These are phyloP conservation scores for Pemphigus obesinymphae DNA, from an alignment of 1,140 invertebrate genomes.

Conservation along the genomic window DNA sequence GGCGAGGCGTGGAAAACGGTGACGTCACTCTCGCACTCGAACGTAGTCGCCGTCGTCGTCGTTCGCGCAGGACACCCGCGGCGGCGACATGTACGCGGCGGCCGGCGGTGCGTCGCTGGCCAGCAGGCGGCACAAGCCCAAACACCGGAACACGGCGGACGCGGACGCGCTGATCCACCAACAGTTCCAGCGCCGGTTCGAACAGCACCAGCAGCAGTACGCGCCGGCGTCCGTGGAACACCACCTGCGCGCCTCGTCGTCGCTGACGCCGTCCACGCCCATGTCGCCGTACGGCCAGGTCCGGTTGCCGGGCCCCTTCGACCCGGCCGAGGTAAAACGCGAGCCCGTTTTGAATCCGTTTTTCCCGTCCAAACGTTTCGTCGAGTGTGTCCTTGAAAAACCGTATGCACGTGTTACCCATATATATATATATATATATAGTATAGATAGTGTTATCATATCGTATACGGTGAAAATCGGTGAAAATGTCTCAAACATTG, in stretches of 20 bases:
- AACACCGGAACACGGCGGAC: constrained; percentile 45
- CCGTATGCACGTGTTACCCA: background rate
- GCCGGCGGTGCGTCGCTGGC: constrained; percentile 67
- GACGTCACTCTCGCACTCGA: constrained; percentile 50
- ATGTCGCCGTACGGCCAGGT: constrained; percentile 40
- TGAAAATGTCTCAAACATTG: too few species aligned
- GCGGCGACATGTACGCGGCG: constrained; percentile 62
- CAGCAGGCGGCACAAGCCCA: constrained; percentile 55
- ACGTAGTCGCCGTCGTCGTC: background rate
- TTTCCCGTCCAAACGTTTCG: background rate
- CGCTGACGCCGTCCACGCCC: constrained; percentile 20
- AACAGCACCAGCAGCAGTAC: constrained; percentile 48
- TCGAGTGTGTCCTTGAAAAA: background rate
- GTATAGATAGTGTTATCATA: background rate
- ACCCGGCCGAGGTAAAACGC: constrained; percentile 43
- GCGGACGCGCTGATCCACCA: constrained; percentile 46
- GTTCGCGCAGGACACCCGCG: background rate
- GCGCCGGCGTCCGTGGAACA: constrained; percentile 45
- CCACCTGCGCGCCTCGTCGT: constrained; percentile 38
- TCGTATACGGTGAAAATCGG: too few species aligned
- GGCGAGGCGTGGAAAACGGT: constrained; percentile 63
- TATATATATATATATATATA: background rate
- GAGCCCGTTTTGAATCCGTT: background rate
- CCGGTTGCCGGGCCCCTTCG: constrained; percentile 43
- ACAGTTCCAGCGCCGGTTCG: constrained; percentile 47